Percentiles rank a stretch among this genome's conserved stretches.
Evolutionary conservation across 2,113 vertebrate species (phyloP).

Genomic region (Cromileptes altivelis): DNA sequence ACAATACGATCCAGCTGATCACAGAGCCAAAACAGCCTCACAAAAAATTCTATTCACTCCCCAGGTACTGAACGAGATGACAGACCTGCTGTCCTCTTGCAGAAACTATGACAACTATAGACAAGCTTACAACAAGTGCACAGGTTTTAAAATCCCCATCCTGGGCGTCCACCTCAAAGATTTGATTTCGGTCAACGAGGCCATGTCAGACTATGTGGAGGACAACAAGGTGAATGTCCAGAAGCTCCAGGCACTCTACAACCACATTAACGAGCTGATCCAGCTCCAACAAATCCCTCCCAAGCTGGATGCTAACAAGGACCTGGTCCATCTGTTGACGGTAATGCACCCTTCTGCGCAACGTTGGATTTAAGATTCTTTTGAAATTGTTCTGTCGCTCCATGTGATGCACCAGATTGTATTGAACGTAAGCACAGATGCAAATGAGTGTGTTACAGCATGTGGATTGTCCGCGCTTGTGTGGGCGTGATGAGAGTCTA

Average conservation of each 20-base stretch:
- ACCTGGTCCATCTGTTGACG: constrained; percentile 95
- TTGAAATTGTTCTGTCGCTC: constrained; percentile 22
- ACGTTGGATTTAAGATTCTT: neutral
- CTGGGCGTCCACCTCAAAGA: constrained; percentile 97
- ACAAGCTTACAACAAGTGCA: constrained; percentile 89
- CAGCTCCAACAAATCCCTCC: constrained; percentile 93
- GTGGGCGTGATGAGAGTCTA: constrained; percentile 79
- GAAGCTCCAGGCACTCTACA: constrained; percentile 94
- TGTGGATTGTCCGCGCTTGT: constrained; percentile 53
- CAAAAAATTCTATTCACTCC: constrained; percentile 9
- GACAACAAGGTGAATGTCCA: constrained; percentile 93
- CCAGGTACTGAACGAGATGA: constrained; percentile 96
- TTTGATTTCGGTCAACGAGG: constrained; percentile 93
- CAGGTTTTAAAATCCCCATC: constrained; percentile 95
- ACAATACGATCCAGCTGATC: neutral
- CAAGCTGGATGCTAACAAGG: constrained; percentile 94
- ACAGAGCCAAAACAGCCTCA: neutral
- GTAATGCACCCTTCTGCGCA: constrained; percentile 74
- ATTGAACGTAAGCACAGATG: constrained; percentile 53
- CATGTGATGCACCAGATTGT: constrained; percentile 49
- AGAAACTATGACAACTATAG: constrained; percentile 96
- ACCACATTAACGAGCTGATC: constrained; percentile 93
- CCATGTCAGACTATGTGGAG: constrained; percentile 94
- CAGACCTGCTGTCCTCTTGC: constrained; percentile 94
- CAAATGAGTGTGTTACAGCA: constrained; percentile 67